Base-by-base conservation (phyloP, 2,888 invertebrate genomes). In the Troides helena region DNA sequence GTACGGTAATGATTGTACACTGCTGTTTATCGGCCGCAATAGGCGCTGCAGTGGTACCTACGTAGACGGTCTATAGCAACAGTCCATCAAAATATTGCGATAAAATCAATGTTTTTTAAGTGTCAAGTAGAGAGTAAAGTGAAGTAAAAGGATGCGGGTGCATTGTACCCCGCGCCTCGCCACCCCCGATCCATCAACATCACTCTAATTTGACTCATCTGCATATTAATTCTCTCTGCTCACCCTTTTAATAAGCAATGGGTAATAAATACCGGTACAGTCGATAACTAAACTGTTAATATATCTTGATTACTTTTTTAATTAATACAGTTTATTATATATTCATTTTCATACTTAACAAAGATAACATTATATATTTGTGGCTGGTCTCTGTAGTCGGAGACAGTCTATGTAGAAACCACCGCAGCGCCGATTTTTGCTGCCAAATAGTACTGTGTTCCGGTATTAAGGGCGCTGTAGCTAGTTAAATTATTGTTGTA, bases 171-270 rank as follows among this genome's bases (percentile, higher is more conserved):
- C 73, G 65, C 71, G 75, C 77, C 79, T 82, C 78, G 72, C 71
- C 72, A 75, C 77, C 62, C 73, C 81, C 79, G 81, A 89, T 90
- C 90, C 81, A 91, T 91, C 91, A 89, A 88, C 84, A 81, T 82
- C 82, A 83, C 77, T 80, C 80, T 84, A 86, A 88, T 88, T 86
- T 80, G 76, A 74, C 86, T 88, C 85, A 90, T 90, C 84, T 91
- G 87, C 91, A 90, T 91, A 85, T 85, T 87, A 88, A 87, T 88
- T 86, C 77, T 72, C 71, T 64, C 67, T 65, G 72, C 70, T 71
- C 72, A 71, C 74, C 77, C 78, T 74, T 75, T 79, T 81, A 80
- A 80, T 81, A 81, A 80, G 75, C 74, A 76, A 76, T 80, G 82
- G 80, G 76, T 75, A 78, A 81, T 80, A 78, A 78, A 79, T 72